A percentile compares a stretch with the other conserved stretches of the same genome.
These are phyloP conservation scores for Cydia amplana DNA, from an alignment of 1,140 invertebrate species.

Conservation along the genomic window DNA sequence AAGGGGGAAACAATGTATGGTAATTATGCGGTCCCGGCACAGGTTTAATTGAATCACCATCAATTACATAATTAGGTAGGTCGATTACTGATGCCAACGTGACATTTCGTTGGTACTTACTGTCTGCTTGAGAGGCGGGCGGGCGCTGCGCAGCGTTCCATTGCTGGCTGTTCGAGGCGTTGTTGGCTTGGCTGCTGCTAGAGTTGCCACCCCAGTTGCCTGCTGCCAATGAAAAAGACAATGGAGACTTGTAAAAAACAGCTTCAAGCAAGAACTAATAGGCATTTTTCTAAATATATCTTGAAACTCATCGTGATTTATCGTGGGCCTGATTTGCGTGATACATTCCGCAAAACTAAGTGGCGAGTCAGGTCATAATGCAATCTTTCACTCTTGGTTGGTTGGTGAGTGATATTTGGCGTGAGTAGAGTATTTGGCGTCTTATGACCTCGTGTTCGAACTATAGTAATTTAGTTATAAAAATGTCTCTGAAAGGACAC, in stretches of 20 bases:
- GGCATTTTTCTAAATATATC: too few relatives aligned
- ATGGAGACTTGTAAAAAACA: background rate
- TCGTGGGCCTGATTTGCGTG: too few relatives aligned
- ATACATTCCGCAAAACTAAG: too few relatives aligned
- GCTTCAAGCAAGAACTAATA: background rate
- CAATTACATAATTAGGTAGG: constrained; percentile 24
- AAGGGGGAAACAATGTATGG: background rate
- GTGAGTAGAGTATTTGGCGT: too few relatives aligned
- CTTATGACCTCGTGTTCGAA: too few relatives aligned
- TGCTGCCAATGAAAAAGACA: constrained; percentile 54
- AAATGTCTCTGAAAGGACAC: background rate
- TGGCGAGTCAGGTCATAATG: too few relatives aligned
- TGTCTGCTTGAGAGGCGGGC: constrained; percentile 79
- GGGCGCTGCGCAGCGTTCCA: constrained; percentile 82
- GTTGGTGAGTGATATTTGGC: too few relatives aligned
- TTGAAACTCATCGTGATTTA: too few relatives aligned
- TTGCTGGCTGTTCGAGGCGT: constrained; percentile 79
- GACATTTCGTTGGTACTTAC: constrained; percentile 57
- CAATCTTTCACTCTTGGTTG: too few relatives aligned
- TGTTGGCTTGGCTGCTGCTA: constrained; percentile 79
- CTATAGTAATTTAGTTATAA: too few relatives aligned
- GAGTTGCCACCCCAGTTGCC: constrained; percentile 79
- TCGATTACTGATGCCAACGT: constrained; percentile 17
- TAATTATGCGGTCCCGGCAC: background rate
- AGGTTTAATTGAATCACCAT: constrained; percentile 18